Evolutionary conservation across 2,888 invertebrate genomes (phyloP), one percentile per base, ranked within the genome.

Genomic region (Tetranychus truncatus): DNA sequence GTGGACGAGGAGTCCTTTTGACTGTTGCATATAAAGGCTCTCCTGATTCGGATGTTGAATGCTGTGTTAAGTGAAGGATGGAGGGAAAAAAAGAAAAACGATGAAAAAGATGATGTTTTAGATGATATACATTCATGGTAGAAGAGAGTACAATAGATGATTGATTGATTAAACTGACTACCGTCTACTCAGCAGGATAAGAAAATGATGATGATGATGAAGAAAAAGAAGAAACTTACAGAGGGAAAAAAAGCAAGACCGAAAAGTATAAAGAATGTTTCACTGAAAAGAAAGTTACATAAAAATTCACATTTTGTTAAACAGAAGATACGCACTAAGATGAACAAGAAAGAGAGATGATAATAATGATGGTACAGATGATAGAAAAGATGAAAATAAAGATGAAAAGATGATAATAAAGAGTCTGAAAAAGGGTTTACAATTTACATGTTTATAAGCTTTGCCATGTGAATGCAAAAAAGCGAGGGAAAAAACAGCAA

Each of bases 1-100:
- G 79, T 45, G 77, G 77, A 45, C 79, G 73, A 24, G 79, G 78
- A 15, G 79, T 79, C 55, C 79, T 75, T 72, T 79, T 79, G 3
- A 79, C 79, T 18, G 79, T 79, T 0, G 79, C 79, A 71, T 79
- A 79, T 66, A 78, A 77, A 18, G 78, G 78, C 34, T 78, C 78
- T 11, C 76, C 55, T 55, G 55, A 55, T 55, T 55, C 55, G 55
- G 55, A 77, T 74, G 76, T 76, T 24, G 69, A 20, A 24, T 69
- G 69, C 20, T 69, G 69, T 15, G 15, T 55, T 69, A n/a, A 24
- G 67, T 20, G 69, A 20, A 21, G 20, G 21, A 69, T 5, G 6
- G 69, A 20, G 20, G 20, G 69, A 69, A 21, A 6, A 9, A 24
- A 69, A 69, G 34, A 69, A 11, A 21, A 21, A 69, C 8, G 69